phyloP scores from a whole-genome alignment of 1,140 invertebrate genomes.

The Bombus superbus region DNA sequence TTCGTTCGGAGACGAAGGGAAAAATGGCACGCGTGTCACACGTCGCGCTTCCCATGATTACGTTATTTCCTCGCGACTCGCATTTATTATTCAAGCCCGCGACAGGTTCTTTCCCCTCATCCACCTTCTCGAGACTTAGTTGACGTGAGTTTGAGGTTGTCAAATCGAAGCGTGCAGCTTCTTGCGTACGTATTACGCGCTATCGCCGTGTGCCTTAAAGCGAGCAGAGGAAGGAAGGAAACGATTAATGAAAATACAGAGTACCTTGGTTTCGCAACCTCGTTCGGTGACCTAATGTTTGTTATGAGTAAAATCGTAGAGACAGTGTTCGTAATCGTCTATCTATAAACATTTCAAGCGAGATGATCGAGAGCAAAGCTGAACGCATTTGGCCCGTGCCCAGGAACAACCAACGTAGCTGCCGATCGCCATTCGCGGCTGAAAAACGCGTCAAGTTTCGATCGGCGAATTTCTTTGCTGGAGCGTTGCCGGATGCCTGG shows the following conservation, averaged over 20 bases:
- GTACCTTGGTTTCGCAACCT: too few relatives aligned
- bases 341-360: background rate
- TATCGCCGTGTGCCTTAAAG: background rate
- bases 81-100: conserved; percentile 79
- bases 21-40: conserved; percentile 71
- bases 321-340: background rate
- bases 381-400: conserved; percentile 19
- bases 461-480: conserved; percentile 39
- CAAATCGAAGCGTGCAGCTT: background rate
- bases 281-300: background rate
- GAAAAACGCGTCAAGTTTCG: background rate
- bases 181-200: background rate
- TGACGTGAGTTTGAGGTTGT: background rate
- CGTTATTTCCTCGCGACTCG: conserved; percentile 73
- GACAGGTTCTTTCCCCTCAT: background rate
- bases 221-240: background rate
- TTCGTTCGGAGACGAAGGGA: conserved; percentile 38
- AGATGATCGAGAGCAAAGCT: conserved; percentile 20
- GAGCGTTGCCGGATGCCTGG: conserved; percentile 16
- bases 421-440: conserved; percentile 1
- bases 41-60: conserved; percentile 76
- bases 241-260: background rate
- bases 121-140: background rate
- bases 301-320: background rate
- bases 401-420: conserved; percentile 10